Evolutionary conservation across 2,888 invertebrate genomes (phyloP), one percentile per base, ranked within the genome.

Genomic region (Chalcis sispes): DNA sequence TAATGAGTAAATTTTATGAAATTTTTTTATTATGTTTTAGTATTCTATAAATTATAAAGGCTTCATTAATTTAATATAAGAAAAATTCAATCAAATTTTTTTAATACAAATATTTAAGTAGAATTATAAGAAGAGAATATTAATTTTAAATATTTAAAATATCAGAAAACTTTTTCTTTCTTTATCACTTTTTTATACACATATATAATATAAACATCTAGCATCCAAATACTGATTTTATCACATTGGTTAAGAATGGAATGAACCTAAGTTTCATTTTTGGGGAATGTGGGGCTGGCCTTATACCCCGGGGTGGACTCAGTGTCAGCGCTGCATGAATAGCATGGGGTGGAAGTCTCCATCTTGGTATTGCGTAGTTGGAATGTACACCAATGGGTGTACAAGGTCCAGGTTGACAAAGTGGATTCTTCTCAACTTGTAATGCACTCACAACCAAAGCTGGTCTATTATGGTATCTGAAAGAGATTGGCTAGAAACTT

Each of bases 371-470:
- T 75, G 86, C 83, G 82, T 88, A 88, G 82, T 85, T 86, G 29
- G 87, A 86, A 80, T 87, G 87, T 80, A 88, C 85, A 75, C 88
- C 88, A 42, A 88, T 83, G 46, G 88, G 86, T 82, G 88, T 89
- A 79, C 88, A 93, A 0, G 96, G 96, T 56, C 96, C 96, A n/a
- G 95, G 95, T 76, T 95, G 95, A 52, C 95, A 94, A 79, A 96
- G 93, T 66, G 96, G 96, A 90, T 96, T 94, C 89, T 96, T 97
- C 89, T 97, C 97, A 82, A 97, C 96, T 91, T 97, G 96, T 77
- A 97, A 91, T 69, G 97, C 96, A 88, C 96, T 96, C 90, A 97
- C 95, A 75, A 97, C 97, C 81, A 97, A 94, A 76, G 96, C 96
- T 89, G 96, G 96, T 81, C 97, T 93, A 89, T 96, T 96, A 90